Evolutionary conservation across 2,888 invertebrate species (phyloP), one percentile per base, ranked within the genome.

Genomic region (Hirtodrosophila trivittata): DNA sequence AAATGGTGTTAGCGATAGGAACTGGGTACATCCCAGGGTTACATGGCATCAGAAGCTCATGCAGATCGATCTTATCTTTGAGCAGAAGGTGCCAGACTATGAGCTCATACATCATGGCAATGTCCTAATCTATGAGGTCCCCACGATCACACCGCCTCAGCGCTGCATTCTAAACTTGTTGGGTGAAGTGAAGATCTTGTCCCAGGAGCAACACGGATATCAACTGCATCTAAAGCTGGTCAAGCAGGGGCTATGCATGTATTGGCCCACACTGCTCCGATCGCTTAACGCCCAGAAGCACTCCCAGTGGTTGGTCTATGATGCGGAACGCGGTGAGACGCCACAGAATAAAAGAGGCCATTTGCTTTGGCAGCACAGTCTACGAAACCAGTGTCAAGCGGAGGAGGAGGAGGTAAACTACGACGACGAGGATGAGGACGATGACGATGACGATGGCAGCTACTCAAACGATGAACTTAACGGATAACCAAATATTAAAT

Each of bases 71-170:
- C 16, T 80, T 0, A 45, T 63, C 9, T 37, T 80, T 10, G 78
- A 80, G 43, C 86, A 80, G 21, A 51, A 66, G 7, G 55, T 55
- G 16, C 30, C 64, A 2, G 49, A 83, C 1, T 86, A 83, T 18
- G 26, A 76, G 1, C 65, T 80, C 0, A 6, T 37, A 0, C 45
- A 63, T n/a, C 6, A 10, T 0, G 49, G 39, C 0, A 63, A 57
- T 7, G 42, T 60, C 0, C 32, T 86, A 1, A 9, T 55, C 8
- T 86, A 86, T 13, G 32, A 41, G 14, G 69, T 58, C 0, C 10
- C 13, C 0, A 12, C 13, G 0, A 26, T 12, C n/a, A 54, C 45
- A 1, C 86, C 86, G 0, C 63, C 54, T 0, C 77, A 83, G 1
- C 55, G 65, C 1, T 80, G 59, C 37, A 25, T 80, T 0, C 10